Evolutionary conservation across 2,797 vertebrate genomes (phyloP).

Genomic region (Clamator glandarius): DNA sequence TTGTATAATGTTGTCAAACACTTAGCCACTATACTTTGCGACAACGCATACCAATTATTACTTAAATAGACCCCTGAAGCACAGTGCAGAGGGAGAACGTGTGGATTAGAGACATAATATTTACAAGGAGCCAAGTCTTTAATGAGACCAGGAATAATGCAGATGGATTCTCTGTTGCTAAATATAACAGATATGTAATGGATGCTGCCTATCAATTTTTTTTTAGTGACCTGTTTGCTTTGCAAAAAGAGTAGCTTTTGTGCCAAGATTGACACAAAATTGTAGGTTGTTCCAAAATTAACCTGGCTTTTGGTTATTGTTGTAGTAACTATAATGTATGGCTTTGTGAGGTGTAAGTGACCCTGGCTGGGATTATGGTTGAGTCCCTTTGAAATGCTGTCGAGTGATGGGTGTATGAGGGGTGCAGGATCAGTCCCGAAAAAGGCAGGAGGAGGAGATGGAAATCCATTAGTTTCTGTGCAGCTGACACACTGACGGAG

Average conservation of each 20-base stretch:
- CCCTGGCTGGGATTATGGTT: background rate
- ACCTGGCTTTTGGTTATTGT: background rate
- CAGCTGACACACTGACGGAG: background rate
- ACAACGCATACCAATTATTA: constrained; percentile 17
- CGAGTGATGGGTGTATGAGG: fast-evolving
- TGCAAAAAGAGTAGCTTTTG: background rate
- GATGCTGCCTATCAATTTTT: background rate
- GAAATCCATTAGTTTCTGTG: fast-evolving
- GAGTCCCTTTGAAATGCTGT: background rate
- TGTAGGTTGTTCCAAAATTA: background rate
- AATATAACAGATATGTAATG: constrained; percentile 3
- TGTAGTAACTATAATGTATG: fast-evolving
- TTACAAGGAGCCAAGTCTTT: constrained; percentile 58
- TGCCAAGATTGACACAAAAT: background rate
- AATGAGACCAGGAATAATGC: constrained; percentile 56
- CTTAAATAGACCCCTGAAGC: constrained; percentile 59
- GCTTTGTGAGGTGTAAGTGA: background rate
- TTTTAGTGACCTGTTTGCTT: background rate
- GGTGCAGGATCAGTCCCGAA: fast-evolving
- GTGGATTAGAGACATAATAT: constrained; percentile 49
- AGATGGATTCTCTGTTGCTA: constrained; percentile 42
- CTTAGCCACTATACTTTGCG: constrained; percentile 7
- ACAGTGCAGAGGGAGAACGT: background rate
- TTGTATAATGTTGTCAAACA: constrained; percentile 40
- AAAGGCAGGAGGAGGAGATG: background rate